Conservation (phyloP, 2,797 vertebrate species). For the Ambastaia sidthimunki region DNA sequence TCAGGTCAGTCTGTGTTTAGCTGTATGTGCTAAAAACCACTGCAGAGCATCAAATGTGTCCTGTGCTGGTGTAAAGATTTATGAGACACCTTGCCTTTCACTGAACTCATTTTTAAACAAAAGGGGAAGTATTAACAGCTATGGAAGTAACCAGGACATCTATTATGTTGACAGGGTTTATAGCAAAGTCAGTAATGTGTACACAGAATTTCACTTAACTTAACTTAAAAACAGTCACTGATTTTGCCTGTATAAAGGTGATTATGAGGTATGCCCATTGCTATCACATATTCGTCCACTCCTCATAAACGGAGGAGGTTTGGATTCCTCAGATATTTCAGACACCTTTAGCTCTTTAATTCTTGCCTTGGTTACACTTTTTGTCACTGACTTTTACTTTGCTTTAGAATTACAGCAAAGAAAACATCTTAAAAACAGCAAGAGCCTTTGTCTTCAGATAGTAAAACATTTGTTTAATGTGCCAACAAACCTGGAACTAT, state of each 20-base stretch:
- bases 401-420: too few species aligned
- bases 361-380: too few species aligned
- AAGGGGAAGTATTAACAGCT: neutral
- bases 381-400: too few species aligned
- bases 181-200: neutral
- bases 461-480: neutral
- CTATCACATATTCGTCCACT: neutral
- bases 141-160: neutral
- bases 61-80: neutral
- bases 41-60: neutral
- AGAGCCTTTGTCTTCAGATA: too few species aligned
- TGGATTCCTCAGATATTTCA: neutral
- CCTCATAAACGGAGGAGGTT: neutral
- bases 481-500: neutral
- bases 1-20: neutral
- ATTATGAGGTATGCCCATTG: neutral
- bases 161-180: neutral
- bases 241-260: neutral
- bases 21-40: neutral
- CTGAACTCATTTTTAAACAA: neutral
- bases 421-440: too few species aligned
- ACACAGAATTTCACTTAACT: neutral
- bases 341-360: too few species aligned
- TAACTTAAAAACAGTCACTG: neutral
- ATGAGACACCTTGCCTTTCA: neutral